Conservation (phyloP, 2,888 invertebrate species). For the Acanthococcus lagerstroemiae region DNA sequence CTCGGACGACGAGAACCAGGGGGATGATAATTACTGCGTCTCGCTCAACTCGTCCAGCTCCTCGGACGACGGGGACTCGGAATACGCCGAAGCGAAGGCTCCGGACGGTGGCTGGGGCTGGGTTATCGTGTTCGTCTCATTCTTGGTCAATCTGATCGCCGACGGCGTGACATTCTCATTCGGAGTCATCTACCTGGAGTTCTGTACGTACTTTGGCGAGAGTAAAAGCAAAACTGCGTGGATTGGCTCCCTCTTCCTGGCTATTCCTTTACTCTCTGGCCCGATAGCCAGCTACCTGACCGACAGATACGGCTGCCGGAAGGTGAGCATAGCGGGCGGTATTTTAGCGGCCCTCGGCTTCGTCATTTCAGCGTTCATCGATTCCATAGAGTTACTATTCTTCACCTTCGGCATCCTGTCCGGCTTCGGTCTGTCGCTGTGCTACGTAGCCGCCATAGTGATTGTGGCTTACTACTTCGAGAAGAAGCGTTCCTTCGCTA, state of each 20-base stretch:
- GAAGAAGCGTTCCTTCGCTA: conserved; percentile 70
- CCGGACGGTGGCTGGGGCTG: conserved; percentile 91
- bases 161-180: conserved; percentile 89
- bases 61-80: conserved; percentile 55
- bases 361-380: conserved; percentile 61
- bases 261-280: conserved; percentile 76
- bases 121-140: conserved; percentile 81
- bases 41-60: conserved; percentile 30
- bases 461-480: conserved; percentile 86
- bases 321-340: conserved; percentile 67
- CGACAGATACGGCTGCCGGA: conserved; percentile 67
- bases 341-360: conserved; percentile 66
- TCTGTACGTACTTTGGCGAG: conserved; percentile 72
- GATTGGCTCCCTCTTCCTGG: conserved; percentile 84
- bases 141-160: conserved; percentile 79
- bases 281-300: conserved; percentile 75
- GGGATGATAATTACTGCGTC: conserved; percentile 32
- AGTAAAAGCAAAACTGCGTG: conserved; percentile 76
- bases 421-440: conserved; percentile 73
- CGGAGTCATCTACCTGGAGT: conserved; percentile 78
- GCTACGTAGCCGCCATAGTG: conserved; percentile 82
- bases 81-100: conserved; percentile 56
- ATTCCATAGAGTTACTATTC: conserved; percentile 65
- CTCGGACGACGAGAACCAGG: conserved; percentile 22
- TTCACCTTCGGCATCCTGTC: conserved; percentile 74